These are phyloP conservation scores for Andrena camellia DNA, from an alignment of 2,888 invertebrate genomes.

Conservation along the genomic window DNA sequence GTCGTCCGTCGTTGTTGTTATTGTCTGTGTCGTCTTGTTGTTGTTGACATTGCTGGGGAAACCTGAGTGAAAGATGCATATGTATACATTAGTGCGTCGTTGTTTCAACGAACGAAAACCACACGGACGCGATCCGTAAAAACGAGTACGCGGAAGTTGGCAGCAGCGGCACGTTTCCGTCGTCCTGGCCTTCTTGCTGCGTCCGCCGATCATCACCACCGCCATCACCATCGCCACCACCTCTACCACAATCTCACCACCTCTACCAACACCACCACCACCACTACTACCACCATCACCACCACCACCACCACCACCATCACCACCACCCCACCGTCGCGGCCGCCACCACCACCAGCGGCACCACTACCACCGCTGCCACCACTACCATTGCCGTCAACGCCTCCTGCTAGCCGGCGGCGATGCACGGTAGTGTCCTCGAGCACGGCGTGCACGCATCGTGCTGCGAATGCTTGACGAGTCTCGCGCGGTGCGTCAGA, in stretches of 20 bases:
- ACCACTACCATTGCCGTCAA: slow-evolving; percentile 68
- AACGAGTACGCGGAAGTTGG: slow-evolving; percentile 53
- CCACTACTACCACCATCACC: slow-evolving; percentile 22
- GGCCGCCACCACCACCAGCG: slow-evolving; percentile 43
- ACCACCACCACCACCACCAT: slow-evolving; percentile 24
- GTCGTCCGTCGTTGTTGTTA: neutral
- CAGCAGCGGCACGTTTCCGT: slow-evolving; percentile 57
- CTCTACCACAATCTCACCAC: slow-evolving; percentile 62
- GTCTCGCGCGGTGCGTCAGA: slow-evolving; percentile 73
- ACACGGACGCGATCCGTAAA: neutral
- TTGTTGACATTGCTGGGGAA: slow-evolving; percentile 4
- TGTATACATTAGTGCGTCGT: neutral
- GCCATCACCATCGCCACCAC: slow-evolving; percentile 58
- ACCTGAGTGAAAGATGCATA: neutral
- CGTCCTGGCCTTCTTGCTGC: slow-evolving; percentile 52
- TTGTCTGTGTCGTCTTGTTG: slow-evolving; percentile 2
- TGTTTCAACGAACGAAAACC: neutral
- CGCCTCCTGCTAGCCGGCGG: slow-evolving; percentile 72
- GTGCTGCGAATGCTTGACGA: slow-evolving; percentile 74
- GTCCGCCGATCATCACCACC: slow-evolving; percentile 58
- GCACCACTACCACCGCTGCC: slow-evolving; percentile 50
- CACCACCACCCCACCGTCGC: slow-evolving; percentile 34
- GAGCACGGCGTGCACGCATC: slow-evolving; percentile 75
- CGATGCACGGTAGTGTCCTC: slow-evolving; percentile 75
- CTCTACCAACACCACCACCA: slow-evolving; percentile 30